phyloP scores from a whole-genome alignment of 1,140 invertebrate species.

The Caenorhabditis tropicalis region DNA sequence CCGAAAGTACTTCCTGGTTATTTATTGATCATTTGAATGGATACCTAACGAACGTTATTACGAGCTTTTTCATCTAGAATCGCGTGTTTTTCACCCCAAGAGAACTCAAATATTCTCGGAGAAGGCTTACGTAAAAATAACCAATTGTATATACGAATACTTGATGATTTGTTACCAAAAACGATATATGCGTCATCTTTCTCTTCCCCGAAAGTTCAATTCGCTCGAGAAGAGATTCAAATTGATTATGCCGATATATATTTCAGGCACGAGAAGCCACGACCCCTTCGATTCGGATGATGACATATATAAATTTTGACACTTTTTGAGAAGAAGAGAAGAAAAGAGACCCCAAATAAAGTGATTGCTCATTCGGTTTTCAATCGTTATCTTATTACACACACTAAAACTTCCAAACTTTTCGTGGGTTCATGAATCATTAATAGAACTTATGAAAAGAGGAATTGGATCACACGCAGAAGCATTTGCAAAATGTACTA shows the following conservation, averaged over 20 bases:
- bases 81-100: neutral
- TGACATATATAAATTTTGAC: neutral
- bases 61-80: neutral
- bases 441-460: constrained; percentile 9
- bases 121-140: neutral
- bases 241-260: neutral
- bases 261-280: constrained; percentile 25
- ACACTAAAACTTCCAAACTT: neutral
- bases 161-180: neutral
- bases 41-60: neutral
- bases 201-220: no score
- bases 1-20: neutral
- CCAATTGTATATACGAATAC: constrained; percentile 11
- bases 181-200: neutral
- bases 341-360: constrained; percentile 2
- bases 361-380: constrained; percentile 30
- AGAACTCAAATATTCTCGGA: neutral
- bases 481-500: neutral
- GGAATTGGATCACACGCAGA: neutral
- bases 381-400: neutral
- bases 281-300: constrained; percentile 36
- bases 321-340: neutral
- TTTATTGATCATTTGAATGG: neutral
- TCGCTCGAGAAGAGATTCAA: no score
- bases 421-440: neutral